Conservation (phyloP, 2,888 invertebrate genomes). For the Lochmaea capreae region DNA sequence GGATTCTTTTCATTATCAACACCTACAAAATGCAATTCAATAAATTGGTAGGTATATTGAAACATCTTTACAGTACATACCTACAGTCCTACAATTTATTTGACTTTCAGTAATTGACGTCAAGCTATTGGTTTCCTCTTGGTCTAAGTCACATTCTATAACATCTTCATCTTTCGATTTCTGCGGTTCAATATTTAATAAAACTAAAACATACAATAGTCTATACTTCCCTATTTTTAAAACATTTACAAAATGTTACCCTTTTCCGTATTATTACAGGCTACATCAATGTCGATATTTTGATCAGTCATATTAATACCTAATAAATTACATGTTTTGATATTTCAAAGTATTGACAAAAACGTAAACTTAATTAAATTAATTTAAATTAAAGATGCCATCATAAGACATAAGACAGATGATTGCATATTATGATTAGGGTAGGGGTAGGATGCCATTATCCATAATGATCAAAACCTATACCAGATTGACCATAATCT, state of each 20-base stretch:
- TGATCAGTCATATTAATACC: slow-evolving; percentile 8
- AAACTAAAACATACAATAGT: background rate
- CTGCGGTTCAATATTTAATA: background rate
- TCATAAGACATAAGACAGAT: background rate
- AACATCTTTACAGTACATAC: background rate
- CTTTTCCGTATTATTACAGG: background rate
- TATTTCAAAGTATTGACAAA: slow-evolving; percentile 5
- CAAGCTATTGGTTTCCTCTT: background rate
- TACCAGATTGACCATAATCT: too few relatives aligned
- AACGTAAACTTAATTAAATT: slow-evolving; percentile 3
- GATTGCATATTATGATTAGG: too few relatives aligned
- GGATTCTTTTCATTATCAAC: background rate
- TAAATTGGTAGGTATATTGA: background rate
- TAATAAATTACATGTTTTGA: background rate
- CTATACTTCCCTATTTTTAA: background rate
- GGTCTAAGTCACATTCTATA: background rate
- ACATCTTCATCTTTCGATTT: background rate
- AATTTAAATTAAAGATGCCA: background rate
- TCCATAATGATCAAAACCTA: too few relatives aligned
- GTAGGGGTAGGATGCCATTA: too few relatives aligned
- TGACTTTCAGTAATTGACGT: background rate
- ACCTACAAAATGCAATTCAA: background rate
- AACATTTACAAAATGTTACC: background rate
- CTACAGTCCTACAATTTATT: background rate
- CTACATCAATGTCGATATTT: background rate